A percentile compares a stretch with the other conserved stretches of the same genome.
These are phyloP conservation scores for Xanthorhoe spadicearia DNA, from an alignment of 2,888 invertebrate species.

Conservation along the genomic window DNA sequence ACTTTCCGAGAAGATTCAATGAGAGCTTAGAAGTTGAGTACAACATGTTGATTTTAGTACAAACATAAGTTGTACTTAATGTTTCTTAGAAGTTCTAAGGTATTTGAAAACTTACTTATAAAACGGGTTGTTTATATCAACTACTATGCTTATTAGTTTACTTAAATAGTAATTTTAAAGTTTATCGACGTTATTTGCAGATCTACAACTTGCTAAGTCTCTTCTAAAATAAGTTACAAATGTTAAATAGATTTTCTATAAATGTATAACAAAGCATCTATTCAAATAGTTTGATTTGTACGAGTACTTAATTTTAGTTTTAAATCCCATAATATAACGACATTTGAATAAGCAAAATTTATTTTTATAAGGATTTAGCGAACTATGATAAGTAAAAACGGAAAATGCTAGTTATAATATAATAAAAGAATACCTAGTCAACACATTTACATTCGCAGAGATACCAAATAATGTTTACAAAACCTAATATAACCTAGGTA, in stretches of 20 bases:
- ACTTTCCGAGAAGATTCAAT: constrained; percentile 26
- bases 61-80: constrained; percentile 10
- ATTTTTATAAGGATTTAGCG: no score
- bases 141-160: no score
- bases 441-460: not conserved
- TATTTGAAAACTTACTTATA: not conserved
- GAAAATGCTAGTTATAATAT: not conserved
- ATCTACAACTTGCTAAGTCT: no score
- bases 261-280: no score
- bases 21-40: constrained; percentile 16
- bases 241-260: no score
- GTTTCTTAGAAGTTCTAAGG: not conserved
- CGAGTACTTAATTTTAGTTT: no score
- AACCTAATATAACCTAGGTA: constrained; percentile 2
- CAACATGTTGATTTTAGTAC: constrained; percentile 22
- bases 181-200: no score
- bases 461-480: not conserved
- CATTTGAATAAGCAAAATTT: no score
- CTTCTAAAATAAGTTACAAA: no score
- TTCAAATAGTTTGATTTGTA: no score
- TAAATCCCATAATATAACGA: no score
- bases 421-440: not conserved
- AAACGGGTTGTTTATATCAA: not conserved
- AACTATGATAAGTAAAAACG: not conserved
- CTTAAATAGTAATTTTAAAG: no score